Conservation (phyloP, 2,888 invertebrate species). For the Empis livida region DNA sequence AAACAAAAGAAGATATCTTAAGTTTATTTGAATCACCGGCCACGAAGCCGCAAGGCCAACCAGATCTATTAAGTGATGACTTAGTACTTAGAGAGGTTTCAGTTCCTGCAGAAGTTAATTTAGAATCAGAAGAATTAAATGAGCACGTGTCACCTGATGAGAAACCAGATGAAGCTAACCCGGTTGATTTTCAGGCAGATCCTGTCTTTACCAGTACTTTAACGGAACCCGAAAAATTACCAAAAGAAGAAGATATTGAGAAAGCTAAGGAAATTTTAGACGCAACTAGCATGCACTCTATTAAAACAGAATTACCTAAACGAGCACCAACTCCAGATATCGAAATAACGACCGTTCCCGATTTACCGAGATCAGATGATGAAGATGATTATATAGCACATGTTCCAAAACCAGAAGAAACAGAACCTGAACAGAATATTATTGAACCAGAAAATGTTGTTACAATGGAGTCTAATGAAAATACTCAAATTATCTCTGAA, state of each 20-base stretch:
- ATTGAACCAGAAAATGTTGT: conserved; percentile 13
- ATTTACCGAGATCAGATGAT: conserved; percentile 32
- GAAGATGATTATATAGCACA: conserved; percentile 27
- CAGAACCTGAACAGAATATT: conserved; percentile 5
- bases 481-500: conserved; percentile 19
- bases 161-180: conserved; percentile 8
- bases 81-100: conserved; percentile 21
- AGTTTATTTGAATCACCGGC: conserved; percentile 39
- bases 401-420: background rate
- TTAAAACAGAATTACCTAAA: conserved; percentile 11
- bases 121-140: background rate
- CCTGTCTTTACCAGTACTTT: conserved; percentile 28
- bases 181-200: conserved; percentile 15
- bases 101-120: background rate
- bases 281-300: conserved; percentile 19
- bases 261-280: conserved; percentile 31
- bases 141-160: conserved; percentile 9
- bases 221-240: conserved; percentile 23
- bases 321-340: conserved; percentile 34
- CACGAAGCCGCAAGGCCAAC: conserved; percentile 29
- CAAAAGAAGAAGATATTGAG: conserved; percentile 14
- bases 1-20: conserved; percentile 46
- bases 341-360: conserved; percentile 35
- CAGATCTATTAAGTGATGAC: conserved; percentile 47
- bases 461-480: conserved; percentile 24